phyloP scores from a whole-genome alignment of 2,888 invertebrate genomes.

The Heteromurus nitidus region DNA sequence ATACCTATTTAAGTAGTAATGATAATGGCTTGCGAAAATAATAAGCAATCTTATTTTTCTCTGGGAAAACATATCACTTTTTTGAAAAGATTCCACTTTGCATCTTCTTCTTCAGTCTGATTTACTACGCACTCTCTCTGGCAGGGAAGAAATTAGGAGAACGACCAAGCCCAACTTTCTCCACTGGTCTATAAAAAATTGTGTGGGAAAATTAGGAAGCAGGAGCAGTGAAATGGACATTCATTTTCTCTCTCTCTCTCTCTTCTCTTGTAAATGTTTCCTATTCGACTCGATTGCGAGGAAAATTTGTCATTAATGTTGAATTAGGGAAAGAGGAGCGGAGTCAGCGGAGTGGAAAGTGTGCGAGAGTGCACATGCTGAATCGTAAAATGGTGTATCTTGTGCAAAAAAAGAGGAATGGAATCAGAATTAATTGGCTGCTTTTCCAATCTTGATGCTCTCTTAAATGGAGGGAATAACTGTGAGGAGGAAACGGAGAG shows the following conservation, averaged over 20 bases:
- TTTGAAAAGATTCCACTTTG: conserved; percentile 17
- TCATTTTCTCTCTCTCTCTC: no score
- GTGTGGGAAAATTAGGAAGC: no score
- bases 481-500: no score
- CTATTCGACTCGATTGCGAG: conserved; percentile 21
- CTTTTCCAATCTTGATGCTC: conserved; percentile 10
- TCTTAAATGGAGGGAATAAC: neutral
- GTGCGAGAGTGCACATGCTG: conserved; percentile 36
- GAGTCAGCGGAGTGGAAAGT: conserved; percentile 17
- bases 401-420: neutral
- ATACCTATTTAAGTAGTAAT: conserved; percentile 7
- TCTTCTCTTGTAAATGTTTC: conserved; percentile 15
- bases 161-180: no score
- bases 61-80: neutral
- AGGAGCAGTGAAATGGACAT: no score
- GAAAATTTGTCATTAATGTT: conserved; percentile 51
- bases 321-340: conserved; percentile 34
- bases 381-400: conserved; percentile 24
- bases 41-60: conserved; percentile 20
- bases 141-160: no score
- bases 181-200: no score
- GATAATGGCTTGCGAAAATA: conserved; percentile 32
- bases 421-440: conserved; percentile 32
- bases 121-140: conserved; percentile 39
- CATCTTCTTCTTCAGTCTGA: conserved; percentile 41